phyloP scores from a whole-genome alignment of 37 sponge, comb jelly and placozoan genomes.

The Corticium candelabrum region DNA sequence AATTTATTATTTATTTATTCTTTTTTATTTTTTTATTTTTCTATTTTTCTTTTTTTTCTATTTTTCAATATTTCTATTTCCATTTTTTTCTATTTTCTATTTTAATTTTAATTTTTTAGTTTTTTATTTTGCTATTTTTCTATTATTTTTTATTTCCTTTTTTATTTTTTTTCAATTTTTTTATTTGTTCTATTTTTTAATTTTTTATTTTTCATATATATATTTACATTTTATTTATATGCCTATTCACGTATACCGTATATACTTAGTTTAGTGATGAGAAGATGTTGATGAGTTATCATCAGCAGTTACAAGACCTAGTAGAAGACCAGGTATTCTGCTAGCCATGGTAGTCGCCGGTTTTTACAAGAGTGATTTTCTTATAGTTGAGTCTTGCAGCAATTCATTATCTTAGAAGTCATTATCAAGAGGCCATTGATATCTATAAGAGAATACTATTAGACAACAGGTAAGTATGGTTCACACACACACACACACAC shows the following conservation, averaged over 20 bases:
- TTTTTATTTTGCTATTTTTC: no score
- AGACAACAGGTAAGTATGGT: conserved; percentile 67
- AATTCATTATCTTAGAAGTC: conserved; percentile 94
- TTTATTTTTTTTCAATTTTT: background rate
- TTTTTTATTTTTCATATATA: no score
- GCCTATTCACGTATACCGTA: conserved; percentile 13
- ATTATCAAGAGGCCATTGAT: conserved; percentile 99
- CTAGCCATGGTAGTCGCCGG: background rate
- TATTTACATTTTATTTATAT: background rate
- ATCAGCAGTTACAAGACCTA: conserved; percentile 78
- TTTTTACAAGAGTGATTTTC: conserved; percentile 8
- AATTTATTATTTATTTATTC: no score
- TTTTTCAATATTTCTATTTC: no score
- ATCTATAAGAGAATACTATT: conserved; percentile 90
- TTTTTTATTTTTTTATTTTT: no score
- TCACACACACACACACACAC: background rate
- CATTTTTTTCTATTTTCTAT: no score
- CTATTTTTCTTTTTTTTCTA: no score
- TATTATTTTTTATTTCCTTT: no score
- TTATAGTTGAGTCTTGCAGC: conserved; percentile 91
- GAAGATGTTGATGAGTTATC: conserved; percentile 64
- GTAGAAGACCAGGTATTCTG: conserved; percentile 85
- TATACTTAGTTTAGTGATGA: conserved; percentile 73
- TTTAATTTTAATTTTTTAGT: no score
- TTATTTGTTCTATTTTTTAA: background rate